A percentile compares a stretch with the other conserved stretches of the same genome.
Evolutionary conservation across 1,140 invertebrate genomes (phyloP).

Genomic region (Catajapyx aquilonaris): DNA sequence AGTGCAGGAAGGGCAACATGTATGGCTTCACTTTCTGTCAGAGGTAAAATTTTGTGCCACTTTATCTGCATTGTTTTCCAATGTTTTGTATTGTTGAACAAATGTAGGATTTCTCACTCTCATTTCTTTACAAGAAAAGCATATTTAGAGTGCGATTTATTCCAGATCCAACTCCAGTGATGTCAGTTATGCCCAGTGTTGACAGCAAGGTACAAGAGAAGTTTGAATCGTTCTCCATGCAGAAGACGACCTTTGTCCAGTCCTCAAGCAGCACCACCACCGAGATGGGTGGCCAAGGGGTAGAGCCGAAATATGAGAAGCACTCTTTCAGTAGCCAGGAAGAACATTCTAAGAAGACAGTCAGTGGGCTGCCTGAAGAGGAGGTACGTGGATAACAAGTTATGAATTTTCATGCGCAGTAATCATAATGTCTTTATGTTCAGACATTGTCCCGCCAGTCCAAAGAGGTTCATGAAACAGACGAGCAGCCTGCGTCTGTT

Average conservation of each 20-base stretch:
- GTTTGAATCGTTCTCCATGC: conserved; percentile 18
- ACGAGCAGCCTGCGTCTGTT: conserved; percentile 4
- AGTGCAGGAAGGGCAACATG: conserved; percentile 44
- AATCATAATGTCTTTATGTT: too few relatives aligned
- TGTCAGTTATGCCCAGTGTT: neutral
- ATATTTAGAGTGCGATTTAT: neutral
- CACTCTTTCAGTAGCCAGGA: neutral
- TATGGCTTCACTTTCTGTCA: conserved; percentile 31
- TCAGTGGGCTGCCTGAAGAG: neutral
- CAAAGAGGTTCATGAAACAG: neutral
- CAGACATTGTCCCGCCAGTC: neutral
- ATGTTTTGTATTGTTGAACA: too few relatives aligned
- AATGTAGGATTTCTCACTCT: too few relatives aligned
- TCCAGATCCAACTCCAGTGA: too few relatives aligned
- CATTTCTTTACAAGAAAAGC: neutral
- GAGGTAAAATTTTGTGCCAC: conserved; percentile 22
- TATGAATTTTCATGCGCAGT: too few relatives aligned
- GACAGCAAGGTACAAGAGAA: neutral
- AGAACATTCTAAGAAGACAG: neutral
- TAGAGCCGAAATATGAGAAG: neutral
- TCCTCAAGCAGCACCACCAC: conserved; percentile 15
- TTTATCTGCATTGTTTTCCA: too few relatives aligned
- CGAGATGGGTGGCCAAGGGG: neutral
- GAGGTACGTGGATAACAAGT: neutral
- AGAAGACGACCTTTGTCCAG: conserved; percentile 22